Evolutionary conservation across 2,888 invertebrate species (phyloP), one percentile per base, ranked within the genome.

Genomic region (Acholoe squamosa): DNA sequence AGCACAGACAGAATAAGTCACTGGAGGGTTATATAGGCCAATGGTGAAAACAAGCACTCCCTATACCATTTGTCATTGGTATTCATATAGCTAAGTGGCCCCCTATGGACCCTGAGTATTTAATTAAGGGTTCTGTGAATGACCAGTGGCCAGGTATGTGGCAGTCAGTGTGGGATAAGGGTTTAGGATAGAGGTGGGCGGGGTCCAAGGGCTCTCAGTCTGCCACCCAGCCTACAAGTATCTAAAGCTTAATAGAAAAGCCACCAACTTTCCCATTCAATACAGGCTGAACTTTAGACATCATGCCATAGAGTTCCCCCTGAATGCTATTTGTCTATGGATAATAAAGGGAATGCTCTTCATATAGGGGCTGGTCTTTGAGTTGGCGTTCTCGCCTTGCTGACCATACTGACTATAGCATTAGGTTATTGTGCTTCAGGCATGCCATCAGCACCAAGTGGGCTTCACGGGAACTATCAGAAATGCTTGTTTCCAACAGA

Each of bases 81-180:
- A 61, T 61, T 61, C 61, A n/a, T 19, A 61, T 12, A 19, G 61
- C 19, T 61, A 61, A 61, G 61, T 61, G 61, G 22, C 61, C 61
- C 61, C 61, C 61, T 61, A 61, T 61, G 61, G 61, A 61, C 61
- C 61, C 61, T 61, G 61, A 61, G 61, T 19, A 61, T 61, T 61
- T 61, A 61, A 61, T 61, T 61, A 61, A 61, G 61, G 61, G 61
- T 61, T 61, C 61, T n/a, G 61, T 61, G 61, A 61, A 61, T 61
- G 61, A 3, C 61, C 61, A 19, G 61, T n/a, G 61, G 19, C 19
- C 61, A 61, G 61, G 61, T 61, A 61, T n/a, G 61, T 14, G 61
- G 61, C n/a, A n/a, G 61, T n/a, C 61, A 61, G n/a, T 14, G 61
- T n/a, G 61, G 61, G 43, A 7, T 43, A 43, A 43, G 43, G 43